These are phyloP conservation scores for Caenorhabditis imperialis DNA, from an alignment of 2,888 invertebrate genomes.

Conservation along the genomic window DNA sequence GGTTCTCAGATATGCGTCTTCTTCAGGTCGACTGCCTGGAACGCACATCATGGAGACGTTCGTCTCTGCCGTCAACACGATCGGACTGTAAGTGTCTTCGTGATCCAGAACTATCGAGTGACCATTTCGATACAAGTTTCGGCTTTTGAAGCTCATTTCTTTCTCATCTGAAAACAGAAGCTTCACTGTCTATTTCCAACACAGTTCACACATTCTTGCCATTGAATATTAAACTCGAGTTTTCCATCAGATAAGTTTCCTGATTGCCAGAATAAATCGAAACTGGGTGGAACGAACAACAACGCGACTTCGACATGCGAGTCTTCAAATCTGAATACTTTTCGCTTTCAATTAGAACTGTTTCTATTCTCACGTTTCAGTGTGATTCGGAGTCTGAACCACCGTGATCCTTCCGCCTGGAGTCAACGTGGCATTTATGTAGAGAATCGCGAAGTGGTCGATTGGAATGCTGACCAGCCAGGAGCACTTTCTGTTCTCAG, in stretches of 20 bases:
- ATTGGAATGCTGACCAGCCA: constrained; percentile 16
- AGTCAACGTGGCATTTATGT: constrained; percentile 21
- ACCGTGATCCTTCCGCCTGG: constrained; percentile 2
- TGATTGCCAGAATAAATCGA: constrained; percentile 21
- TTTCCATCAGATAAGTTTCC: constrained; percentile 16
- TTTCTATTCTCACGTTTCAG: constrained; percentile 8
- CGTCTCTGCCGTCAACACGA: constrained; percentile 19
- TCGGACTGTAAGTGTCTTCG: constrained; percentile 26
- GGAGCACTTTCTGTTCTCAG: constrained; percentile 13
- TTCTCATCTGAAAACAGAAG: too few relatives aligned
- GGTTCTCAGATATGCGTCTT: constrained; percentile 27
- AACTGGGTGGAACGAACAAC: constrained; percentile 23
- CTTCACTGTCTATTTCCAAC: too few relatives aligned
- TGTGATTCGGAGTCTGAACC: constrained; percentile 15
- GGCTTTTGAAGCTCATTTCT: too few relatives aligned
- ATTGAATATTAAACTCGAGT: constrained; percentile 28
- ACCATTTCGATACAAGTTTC: constrained; percentile 13
- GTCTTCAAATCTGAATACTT: constrained; percentile 8
- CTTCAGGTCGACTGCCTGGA: constrained; percentile 21
- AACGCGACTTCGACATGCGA: constrained; percentile 22
- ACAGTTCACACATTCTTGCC: constrained; percentile 40
- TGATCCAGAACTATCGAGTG: constrained; percentile 27
- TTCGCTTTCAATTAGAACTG: neutral
- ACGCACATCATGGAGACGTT: constrained; percentile 34
- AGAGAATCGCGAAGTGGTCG: constrained; percentile 31